Evolutionary conservation across 2,888 invertebrate genomes (phyloP).

Genomic region (Apomyelois bistriatella): DNA sequence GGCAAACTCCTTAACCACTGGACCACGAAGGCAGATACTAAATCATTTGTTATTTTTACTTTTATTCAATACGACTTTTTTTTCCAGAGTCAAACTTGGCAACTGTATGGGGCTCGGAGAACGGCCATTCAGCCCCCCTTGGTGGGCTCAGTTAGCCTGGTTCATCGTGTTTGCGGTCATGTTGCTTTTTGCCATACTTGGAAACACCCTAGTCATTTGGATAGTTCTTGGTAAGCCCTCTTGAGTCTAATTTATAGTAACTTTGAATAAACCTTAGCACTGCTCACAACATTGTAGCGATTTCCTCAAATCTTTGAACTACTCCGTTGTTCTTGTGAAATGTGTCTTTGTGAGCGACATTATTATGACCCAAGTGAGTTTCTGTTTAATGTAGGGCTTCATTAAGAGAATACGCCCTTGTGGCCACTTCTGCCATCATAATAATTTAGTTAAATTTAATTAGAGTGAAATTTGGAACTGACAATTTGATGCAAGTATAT

Average conservation of each 20-base stretch:
- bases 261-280: too few species aligned
- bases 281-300: too few species aligned
- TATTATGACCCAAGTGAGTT: background rate
- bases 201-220: conserved; percentile 95
- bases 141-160: conserved; percentile 86
- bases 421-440: background rate
- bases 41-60: background rate
- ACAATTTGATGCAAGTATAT: too few species aligned
- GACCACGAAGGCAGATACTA: too few species aligned
- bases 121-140: conserved; percentile 80
- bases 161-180: conserved; percentile 86
- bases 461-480: too few species aligned
- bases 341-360: background rate
- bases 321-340: background rate
- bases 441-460: too few species aligned
- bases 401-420: background rate
- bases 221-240: conserved; percentile 88
- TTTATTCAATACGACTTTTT: conserved; percentile 10
- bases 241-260: background rate
- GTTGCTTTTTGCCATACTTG: conserved; percentile 88
- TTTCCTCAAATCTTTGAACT: too few species aligned
- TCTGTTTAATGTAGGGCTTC: background rate
- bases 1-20: too few species aligned
- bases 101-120: conserved; percentile 81
- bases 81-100: conserved; percentile 76